These are phyloP conservation scores for Dusona sp. DNA, from an alignment of 2,888 invertebrate species.

Conservation along the genomic window DNA sequence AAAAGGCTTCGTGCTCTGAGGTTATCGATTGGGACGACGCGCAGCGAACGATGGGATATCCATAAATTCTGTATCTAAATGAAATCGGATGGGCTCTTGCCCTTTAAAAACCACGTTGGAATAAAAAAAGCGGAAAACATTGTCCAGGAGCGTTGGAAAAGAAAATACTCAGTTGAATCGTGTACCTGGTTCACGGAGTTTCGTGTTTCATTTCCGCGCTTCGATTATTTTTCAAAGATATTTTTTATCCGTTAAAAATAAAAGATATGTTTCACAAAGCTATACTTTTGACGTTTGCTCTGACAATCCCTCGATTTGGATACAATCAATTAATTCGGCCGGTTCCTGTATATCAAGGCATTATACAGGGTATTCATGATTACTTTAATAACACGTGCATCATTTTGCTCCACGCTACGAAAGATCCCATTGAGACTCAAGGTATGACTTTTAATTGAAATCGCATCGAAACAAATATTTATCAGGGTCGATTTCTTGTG, in stretches of 20 bases:
- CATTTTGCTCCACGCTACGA: constrained; percentile 78
- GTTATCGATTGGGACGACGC: background rate
- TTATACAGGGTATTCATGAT: constrained; percentile 78
- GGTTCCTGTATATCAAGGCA: constrained; percentile 73
- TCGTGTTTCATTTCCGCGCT: background rate
- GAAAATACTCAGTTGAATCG: constrained; percentile 31
- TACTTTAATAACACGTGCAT: constrained; percentile 82
- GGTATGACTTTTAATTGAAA: constrained; percentile 73
- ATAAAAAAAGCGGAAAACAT: constrained; percentile 7
- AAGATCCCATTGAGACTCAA: constrained; percentile 73
- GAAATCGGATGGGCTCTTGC: constrained; percentile 21
- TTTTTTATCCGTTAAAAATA: background rate
- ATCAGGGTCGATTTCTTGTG: background rate
- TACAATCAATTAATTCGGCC: constrained; percentile 74
- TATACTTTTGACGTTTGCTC: constrained; percentile 28
- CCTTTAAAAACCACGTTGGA: background rate
- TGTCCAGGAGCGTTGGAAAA: background rate
- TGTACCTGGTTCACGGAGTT: constrained; percentile 6
- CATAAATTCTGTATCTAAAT: constrained; percentile 27
- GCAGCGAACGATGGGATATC: background rate
- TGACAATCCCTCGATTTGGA: constrained; percentile 28
- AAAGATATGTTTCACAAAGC: constrained; percentile 22
- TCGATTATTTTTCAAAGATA: background rate
- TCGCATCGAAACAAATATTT: background rate
- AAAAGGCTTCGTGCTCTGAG: constrained; percentile 10